These are phyloP conservation scores for Phallusia fumigata DNA, from an alignment of 23 tunicate genomes.

Conservation along the genomic window DNA sequence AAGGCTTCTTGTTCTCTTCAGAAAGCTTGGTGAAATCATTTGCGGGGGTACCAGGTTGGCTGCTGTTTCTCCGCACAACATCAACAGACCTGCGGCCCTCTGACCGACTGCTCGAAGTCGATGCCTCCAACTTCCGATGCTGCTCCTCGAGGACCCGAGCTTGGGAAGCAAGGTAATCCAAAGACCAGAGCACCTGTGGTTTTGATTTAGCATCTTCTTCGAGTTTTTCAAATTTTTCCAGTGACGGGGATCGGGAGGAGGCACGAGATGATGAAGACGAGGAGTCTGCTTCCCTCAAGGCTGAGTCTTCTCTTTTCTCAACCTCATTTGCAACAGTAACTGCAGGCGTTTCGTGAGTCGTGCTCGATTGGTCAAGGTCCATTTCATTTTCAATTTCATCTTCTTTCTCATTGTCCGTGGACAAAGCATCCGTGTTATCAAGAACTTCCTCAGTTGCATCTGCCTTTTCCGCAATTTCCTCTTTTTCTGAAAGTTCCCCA, in stretches of 20 bases:
- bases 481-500: neutral
- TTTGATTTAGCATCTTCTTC: conserved; percentile 67
- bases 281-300: conserved; percentile 31
- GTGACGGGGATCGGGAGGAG: conserved; percentile 72
- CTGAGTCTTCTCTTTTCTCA: conserved; percentile 1
- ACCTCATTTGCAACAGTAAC: neutral
- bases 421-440: neutral
- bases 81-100: neutral
- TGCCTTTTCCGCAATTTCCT: neutral
- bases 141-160: conserved; percentile 86
- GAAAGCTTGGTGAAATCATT: neutral
- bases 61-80: neutral
- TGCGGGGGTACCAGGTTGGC: conserved; percentile 8
- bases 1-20: neutral
- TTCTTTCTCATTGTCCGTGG: neutral
- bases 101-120: neutral
- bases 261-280: conserved; percentile 74
- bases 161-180: conserved; percentile 85
- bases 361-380: neutral
- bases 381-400: neutral
- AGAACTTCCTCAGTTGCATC: neutral
- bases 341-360: neutral
- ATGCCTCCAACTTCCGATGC: conserved; percentile 20
- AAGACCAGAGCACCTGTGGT: conserved; percentile 79
- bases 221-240: conserved; percentile 51